Evolutionary conservation across 2,797 vertebrate genomes (phyloP).

Genomic region (Phrynocephalus forsythii): DNA sequence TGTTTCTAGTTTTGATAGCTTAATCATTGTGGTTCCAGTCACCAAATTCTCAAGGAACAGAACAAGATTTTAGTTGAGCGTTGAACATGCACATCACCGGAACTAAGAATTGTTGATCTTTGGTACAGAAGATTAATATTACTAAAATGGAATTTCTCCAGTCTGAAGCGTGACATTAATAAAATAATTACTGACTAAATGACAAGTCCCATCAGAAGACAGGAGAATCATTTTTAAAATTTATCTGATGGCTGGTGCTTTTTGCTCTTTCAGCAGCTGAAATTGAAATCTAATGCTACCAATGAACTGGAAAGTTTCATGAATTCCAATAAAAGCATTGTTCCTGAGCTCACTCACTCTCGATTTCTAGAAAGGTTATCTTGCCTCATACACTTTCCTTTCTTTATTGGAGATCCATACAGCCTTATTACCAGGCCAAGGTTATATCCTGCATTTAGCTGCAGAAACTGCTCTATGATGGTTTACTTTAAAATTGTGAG

Average conservation of each 20-base stretch:
- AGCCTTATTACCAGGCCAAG: constrained; percentile 8
- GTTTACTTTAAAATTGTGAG: neutral
- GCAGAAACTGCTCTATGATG: neutral
- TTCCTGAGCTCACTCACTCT: neutral
- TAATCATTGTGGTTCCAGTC: constrained; percentile 30
- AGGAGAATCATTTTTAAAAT: constrained; percentile 22
- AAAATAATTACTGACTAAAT: constrained; percentile 46
- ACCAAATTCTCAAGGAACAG: constrained; percentile 46
- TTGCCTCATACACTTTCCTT: constrained; percentile 27
- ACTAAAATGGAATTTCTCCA: constrained; percentile 37
- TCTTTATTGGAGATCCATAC: constrained; percentile 28
- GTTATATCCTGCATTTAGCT: constrained; percentile 7
- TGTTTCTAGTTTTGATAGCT: neutral
- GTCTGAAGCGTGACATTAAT: constrained; percentile 20
- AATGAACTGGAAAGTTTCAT: constrained; percentile 38
- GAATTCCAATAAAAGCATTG: constrained; percentile 35
- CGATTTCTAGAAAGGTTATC: constrained; percentile 24
- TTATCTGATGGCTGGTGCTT: neutral
- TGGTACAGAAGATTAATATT: constrained; percentile 47
- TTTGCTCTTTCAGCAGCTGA: constrained; percentile 24
- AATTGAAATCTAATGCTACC: neutral
- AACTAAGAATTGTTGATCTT: constrained; percentile 42
- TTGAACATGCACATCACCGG: constrained; percentile 35
- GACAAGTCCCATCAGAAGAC: neutral
- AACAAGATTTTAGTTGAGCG: constrained; percentile 47